Conservation (phyloP, 2,113 vertebrate genomes). For the Camelus dromedarius region DNA sequence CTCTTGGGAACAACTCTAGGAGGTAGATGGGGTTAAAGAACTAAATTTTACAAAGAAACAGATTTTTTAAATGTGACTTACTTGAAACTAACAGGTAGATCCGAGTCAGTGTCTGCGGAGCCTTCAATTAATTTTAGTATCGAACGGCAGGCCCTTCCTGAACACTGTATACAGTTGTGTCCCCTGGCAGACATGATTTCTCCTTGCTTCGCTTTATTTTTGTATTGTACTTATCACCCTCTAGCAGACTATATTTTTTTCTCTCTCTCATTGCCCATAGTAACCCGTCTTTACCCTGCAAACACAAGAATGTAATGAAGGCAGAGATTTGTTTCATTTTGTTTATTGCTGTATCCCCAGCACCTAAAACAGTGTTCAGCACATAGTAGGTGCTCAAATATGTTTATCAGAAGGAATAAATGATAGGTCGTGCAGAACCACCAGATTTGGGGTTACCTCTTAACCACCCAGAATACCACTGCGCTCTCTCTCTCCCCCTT, state of each 20-base stretch:
- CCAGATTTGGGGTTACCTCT: background rate
- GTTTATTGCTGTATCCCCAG: background rate
- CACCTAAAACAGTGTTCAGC: background rate
- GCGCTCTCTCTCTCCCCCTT: background rate
- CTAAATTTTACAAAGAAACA: background rate
- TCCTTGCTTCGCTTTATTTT: background rate
- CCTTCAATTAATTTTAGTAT: background rate
- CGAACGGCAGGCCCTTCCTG: background rate
- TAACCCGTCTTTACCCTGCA: background rate
- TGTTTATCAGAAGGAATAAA: background rate
- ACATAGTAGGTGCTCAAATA: background rate
- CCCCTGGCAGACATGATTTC: background rate
- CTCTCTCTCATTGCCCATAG: background rate
- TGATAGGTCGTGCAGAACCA: background rate
- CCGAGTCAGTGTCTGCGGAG: background rate
- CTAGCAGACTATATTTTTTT: background rate
- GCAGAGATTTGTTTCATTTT: background rate
- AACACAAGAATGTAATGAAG: background rate
- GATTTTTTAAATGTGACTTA: background rate
- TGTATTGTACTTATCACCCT: background rate
- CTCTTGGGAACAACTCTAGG: background rate
- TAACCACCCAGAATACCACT: background rate
- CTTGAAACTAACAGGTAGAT: background rate
- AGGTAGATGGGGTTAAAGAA: conserved; percentile 22
- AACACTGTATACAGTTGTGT: background rate